These are phyloP conservation scores for Morpho helenor DNA, from an alignment of 2,888 invertebrate genomes.

Conservation along the genomic window DNA sequence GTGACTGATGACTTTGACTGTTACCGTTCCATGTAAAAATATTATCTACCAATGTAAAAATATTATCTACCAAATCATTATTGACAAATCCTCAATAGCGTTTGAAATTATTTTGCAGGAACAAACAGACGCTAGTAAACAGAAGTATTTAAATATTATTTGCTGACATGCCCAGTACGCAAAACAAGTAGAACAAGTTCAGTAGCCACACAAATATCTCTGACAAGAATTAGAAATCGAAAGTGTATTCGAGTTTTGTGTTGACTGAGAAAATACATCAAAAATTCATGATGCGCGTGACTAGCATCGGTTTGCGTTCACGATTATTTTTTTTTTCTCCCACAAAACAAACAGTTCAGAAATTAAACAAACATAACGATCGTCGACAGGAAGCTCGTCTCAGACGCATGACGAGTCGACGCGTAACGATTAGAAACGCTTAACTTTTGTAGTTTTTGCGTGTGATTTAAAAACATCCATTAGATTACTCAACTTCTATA, in stretches of 20 bases:
- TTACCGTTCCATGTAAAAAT: no score
- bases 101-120: slow-evolving; percentile 5
- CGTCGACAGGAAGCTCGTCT: slow-evolving; percentile 44
- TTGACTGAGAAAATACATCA: slow-evolving; percentile 38
- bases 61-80: no score
- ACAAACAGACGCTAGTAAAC: slow-evolving; percentile 12
- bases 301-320: slow-evolving; percentile 54
- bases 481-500: no score
- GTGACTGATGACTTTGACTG: no score
- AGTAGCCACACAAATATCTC: slow-evolving; percentile 5
- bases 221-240: slow-evolving; percentile 34
- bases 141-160: slow-evolving; percentile 10
- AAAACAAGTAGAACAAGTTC: slow-evolving; percentile 13
- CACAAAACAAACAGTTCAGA: slow-evolving; percentile 51
- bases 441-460: no score
- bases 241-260: slow-evolving; percentile 34
- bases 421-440: slow-evolving; percentile 7
- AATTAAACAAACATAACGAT: slow-evolving; percentile 56
- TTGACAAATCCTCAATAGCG: background rate
- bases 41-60: no score
- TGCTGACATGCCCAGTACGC: slow-evolving; percentile 9
- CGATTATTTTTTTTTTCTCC: slow-evolving; percentile 49
- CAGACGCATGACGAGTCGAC: slow-evolving; percentile 34
- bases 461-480: no score
- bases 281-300: slow-evolving; percentile 46